Percentiles rank a stretch among this genome's conserved stretches.
Conservation (phyloP, 2,888 invertebrate genomes). For the Drosophila nr. perissopoda region DNA sequence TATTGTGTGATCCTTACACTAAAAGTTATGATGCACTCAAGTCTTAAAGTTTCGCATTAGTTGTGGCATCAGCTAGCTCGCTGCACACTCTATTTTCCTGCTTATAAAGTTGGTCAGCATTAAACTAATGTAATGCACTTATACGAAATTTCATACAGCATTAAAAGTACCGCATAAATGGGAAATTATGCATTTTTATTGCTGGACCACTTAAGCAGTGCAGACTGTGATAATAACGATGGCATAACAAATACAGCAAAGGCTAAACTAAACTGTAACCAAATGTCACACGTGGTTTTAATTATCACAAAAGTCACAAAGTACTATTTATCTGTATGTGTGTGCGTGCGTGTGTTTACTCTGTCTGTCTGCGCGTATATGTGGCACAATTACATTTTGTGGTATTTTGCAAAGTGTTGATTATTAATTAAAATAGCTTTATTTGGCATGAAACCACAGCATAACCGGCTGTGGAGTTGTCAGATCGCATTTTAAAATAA, state of each 20-base stretch:
- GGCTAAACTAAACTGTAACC: slow-evolving; percentile 66
- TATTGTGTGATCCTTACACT: not conserved
- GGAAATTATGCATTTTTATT: slow-evolving; percentile 36
- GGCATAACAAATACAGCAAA: not conserved
- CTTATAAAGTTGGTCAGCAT: slow-evolving; percentile 14
- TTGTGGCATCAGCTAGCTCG: not conserved
- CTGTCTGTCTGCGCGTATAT: slow-evolving; percentile 14
- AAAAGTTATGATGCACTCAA: not conserved
- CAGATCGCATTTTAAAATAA: slow-evolving; percentile 30
- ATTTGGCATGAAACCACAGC: slow-evolving; percentile 46
- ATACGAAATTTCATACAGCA: slow-evolving; percentile 32
- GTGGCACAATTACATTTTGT: slow-evolving; percentile 73
- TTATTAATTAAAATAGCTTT: slow-evolving; percentile 80
- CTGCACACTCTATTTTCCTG: not conserved
- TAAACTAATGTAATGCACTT: slow-evolving; percentile 31
- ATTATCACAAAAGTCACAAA: slow-evolving; percentile 61
- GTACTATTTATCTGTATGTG: slow-evolving; percentile 1
- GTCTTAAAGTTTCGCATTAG: not conserved
- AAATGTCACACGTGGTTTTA: slow-evolving; percentile 76
- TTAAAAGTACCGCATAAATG: slow-evolving; percentile 35
- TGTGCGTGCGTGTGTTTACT: slow-evolving; percentile 8
- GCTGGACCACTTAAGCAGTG: slow-evolving; percentile 35
- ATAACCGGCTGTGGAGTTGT: slow-evolving; percentile 27
- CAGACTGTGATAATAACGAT: slow-evolving; percentile 14
- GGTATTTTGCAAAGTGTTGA: slow-evolving; percentile 77